Percentiles rank a stretch among this genome's conserved stretches.
These are phyloP conservation scores for Melipona quadrifasciata DNA, from an alignment of 1,140 invertebrate species.

Conservation along the genomic window DNA sequence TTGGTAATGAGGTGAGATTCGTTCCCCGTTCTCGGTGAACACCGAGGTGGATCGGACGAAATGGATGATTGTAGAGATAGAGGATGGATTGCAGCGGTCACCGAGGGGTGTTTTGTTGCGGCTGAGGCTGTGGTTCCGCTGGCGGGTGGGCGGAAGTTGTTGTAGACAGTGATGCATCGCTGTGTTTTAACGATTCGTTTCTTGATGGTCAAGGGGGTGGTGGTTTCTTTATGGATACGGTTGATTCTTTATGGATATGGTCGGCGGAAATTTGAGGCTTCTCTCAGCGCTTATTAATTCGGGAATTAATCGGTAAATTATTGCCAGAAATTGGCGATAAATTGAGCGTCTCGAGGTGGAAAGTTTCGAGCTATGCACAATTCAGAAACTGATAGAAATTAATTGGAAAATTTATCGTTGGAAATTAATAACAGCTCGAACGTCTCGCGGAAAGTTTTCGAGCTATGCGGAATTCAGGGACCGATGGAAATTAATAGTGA, in stretches of 20 bases:
- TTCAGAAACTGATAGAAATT: background rate
- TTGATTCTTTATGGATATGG: background rate
- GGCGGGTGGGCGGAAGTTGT: background rate
- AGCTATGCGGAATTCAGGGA: too few species aligned
- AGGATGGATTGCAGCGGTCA: background rate
- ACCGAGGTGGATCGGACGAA: too few species aligned
- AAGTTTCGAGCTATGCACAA: background rate
- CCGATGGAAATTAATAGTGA: too few species aligned
- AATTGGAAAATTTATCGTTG: too few species aligned
- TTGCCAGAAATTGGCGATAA: too few species aligned
- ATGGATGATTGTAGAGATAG: background rate
- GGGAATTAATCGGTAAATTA: too few species aligned
- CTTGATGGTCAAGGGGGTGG: background rate
- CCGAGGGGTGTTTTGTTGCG: background rate
- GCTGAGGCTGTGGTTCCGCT: background rate
- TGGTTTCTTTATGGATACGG: too few species aligned
- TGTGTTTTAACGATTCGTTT: slow-evolving; percentile 16
- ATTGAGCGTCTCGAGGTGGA: background rate
- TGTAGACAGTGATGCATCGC: slow-evolving; percentile 32
- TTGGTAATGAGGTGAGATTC: background rate
- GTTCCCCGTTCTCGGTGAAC: background rate
- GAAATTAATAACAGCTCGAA: too few species aligned
- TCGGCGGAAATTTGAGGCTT: background rate
- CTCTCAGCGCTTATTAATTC: too few species aligned
- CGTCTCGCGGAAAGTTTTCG: too few species aligned